Evolutionary conservation across 2,113 vertebrate genomes (phyloP).

Genomic region (Sprattus sprattus): DNA sequence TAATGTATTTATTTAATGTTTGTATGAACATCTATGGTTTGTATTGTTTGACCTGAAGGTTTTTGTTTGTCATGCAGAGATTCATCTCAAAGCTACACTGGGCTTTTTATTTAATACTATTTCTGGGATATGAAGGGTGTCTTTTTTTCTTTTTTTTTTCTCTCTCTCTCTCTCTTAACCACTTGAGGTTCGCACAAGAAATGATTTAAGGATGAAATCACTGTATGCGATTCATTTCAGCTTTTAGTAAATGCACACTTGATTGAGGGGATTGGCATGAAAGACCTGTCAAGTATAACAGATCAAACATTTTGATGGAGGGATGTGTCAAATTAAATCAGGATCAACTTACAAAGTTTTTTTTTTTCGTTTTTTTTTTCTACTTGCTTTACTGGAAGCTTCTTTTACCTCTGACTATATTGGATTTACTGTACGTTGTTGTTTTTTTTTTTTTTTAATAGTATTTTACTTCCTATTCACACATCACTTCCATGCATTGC

Average conservation of each 20-base stretch:
- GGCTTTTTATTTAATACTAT: constrained; percentile 1
- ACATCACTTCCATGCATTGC: neutral
- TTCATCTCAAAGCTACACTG: constrained; percentile 17
- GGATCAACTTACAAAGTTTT: neutral
- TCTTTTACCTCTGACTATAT: neutral
- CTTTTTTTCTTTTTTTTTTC: neutral
- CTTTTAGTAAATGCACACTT: neutral
- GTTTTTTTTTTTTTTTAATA: neutral
- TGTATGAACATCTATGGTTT: neutral
- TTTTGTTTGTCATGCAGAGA: neutral
- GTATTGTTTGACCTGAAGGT: constrained; percentile 4
- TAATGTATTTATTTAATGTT: constrained; percentile 19
- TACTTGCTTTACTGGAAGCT: constrained; percentile 16
- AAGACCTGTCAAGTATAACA: neutral
- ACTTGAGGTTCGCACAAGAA: neutral
- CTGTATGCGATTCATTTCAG: constrained; percentile 1
- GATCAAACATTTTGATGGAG: neutral
- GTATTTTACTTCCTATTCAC: neutral
- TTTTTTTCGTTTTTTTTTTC: neutral
- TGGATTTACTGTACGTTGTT: neutral
- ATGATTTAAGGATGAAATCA: constrained; percentile 11
- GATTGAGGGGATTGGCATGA: neutral
- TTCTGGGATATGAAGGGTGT: constrained; percentile 13
- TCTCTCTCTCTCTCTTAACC: neutral
- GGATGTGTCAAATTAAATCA: neutral